Evolutionary conservation across 53 echinoderm and acorn worm species (phyloP).

Genomic region (Holothuria scabra): DNA sequence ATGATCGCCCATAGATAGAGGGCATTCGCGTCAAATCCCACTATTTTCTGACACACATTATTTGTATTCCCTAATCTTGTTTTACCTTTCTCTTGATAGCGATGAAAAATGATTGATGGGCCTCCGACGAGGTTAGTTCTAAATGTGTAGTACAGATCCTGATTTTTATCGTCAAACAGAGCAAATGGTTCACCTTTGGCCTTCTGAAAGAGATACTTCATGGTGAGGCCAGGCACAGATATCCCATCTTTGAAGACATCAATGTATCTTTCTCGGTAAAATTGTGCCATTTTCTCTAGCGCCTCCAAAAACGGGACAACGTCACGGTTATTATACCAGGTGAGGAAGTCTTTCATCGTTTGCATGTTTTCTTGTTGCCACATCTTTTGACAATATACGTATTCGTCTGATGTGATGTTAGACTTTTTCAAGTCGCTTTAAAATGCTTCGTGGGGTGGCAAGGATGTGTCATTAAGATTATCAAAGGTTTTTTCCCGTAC

Average conservation of each 20-base stretch:
- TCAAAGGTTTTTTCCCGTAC: slow-evolving; percentile 59
- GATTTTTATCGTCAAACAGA: slow-evolving; percentile 19
- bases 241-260: slow-evolving; percentile 51
- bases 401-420: slow-evolving; percentile 45
- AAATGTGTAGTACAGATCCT: slow-evolving; percentile 54
- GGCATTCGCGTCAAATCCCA: slow-evolving; percentile 53
- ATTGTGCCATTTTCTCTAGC: slow-evolving; percentile 44
- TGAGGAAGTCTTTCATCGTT: slow-evolving; percentile 41
- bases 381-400: slow-evolving; percentile 28
- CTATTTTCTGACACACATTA: slow-evolving; percentile 44
- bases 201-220: slow-evolving; percentile 46
- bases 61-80: not conserved
- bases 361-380: slow-evolving; percentile 26
- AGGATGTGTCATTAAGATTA: slow-evolving; percentile 8
- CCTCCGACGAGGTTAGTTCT: slow-evolving; percentile 54
- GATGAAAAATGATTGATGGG: slow-evolving; percentile 34
- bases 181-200: slow-evolving; percentile 13
- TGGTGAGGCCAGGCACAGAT: slow-evolving; percentile 18
- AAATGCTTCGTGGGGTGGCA: slow-evolving; percentile 36
- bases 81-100: slow-evolving; percentile 3
- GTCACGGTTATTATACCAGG: slow-evolving; percentile 53
- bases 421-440: slow-evolving; percentile 50
- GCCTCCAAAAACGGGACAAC: slow-evolving; percentile 37
- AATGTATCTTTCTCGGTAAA: slow-evolving; percentile 10
- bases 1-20: slow-evolving; percentile 50